Base-by-base conservation (phyloP, 2,888 invertebrate species). In the Diploptera punctata region DNA sequence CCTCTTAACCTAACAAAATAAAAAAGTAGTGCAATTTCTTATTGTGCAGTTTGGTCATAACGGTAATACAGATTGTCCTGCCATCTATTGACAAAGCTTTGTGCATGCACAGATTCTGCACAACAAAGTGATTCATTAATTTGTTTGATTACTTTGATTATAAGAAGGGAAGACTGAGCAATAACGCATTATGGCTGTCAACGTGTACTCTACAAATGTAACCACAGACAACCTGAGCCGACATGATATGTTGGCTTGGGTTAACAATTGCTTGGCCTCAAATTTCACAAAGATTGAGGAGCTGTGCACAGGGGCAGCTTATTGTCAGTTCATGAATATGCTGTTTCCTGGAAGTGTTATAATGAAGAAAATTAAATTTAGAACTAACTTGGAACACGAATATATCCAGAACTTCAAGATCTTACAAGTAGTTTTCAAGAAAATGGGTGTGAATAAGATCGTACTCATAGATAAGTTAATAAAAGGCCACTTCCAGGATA, bases 291-390 rank as follows among this genome's bases (percentile, higher is more conserved):
- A 99, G 89, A 98, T 99, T 78, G 99, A 99, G 85, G 98, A 99
- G 84, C 85, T 99, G 75, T 97, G 98, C 83, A 95, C 98, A 77
- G 99, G 99, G 76, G 98, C 99, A 76, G 98, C 98, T 16, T 99
- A 99, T 83, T 99, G 99, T 82, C 99, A 99, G 83, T 97, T 99
- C 81, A 99, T 99, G 96, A 98, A 99, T 83, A 97, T 98, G 95
- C 87, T 99, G 68, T 99, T 99, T 84, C 94, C 96, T 75, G 88
- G 88, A 18, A 78, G 78, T 74, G 78, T 76, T 44, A 92, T 94
- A 75, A 87, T 98, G 85, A 99, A 98, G 85, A 91, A 95, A 83
- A 94, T 98, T 77, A 99, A 99, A 87, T 99, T 99, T 85, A 94
- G 93, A 86, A 98, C 99, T 80, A 97, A 98, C 83, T 86, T 99